Conservation (phyloP, 1,140 invertebrate species). For the Tetragnatha versicolor region DNA sequence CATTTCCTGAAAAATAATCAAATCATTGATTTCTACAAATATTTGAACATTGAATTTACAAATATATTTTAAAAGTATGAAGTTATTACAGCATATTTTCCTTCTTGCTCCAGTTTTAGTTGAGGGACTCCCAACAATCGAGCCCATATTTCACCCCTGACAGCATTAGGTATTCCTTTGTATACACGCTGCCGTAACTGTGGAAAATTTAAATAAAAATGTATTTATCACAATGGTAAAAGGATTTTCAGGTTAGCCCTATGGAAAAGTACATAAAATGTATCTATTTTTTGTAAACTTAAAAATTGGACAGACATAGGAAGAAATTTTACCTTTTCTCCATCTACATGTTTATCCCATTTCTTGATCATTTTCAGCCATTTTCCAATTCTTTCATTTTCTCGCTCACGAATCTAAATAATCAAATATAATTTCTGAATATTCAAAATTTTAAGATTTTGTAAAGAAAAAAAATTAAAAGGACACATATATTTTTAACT, state of each 20-base stretch:
- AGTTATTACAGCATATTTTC: constrained; percentile 72
- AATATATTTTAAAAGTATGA: background rate
- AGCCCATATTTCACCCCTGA: constrained; percentile 84
- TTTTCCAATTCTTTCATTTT: constrained; percentile 91
- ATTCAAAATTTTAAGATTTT: background rate
- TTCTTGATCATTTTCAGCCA: constrained; percentile 94
- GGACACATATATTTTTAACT: no score
- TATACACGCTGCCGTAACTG: constrained; percentile 75
- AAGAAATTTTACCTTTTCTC: constrained; percentile 79
- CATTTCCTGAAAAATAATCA: constrained; percentile 75
- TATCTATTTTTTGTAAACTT: no score
- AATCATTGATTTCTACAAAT: background rate
- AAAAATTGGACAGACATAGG: no score
- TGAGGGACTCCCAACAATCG: constrained; percentile 81
- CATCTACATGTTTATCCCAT: constrained; percentile 74
- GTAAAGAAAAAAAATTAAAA: no score
- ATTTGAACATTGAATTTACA: background rate
- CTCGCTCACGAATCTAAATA: constrained; percentile 73
- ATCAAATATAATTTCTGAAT: no score
- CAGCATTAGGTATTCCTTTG: constrained; percentile 95
- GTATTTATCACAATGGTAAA: background rate
- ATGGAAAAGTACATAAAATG: no score
- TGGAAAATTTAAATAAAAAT: constrained; percentile 9
- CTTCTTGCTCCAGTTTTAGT: constrained; percentile 78
- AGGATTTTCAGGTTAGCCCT: no score